These are phyloP conservation scores for Oreochromis niloticus DNA, from an alignment of 2,113 vertebrate species.

Conservation along the genomic window DNA sequence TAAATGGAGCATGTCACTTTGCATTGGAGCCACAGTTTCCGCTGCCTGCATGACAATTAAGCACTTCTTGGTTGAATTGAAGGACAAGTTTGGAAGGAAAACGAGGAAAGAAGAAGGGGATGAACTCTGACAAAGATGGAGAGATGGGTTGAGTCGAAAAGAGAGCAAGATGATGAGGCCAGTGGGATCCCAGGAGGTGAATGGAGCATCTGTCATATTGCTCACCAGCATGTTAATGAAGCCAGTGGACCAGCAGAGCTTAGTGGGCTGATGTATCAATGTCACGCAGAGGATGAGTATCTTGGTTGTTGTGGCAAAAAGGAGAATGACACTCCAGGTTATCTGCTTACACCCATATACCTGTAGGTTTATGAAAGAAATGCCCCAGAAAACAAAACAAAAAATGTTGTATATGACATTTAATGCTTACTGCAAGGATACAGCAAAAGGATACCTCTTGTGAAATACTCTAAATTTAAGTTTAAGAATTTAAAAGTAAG, in stretches of 20 bases:
- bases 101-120: background rate
- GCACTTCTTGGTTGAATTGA: background rate
- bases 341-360: accelerated
- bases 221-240: slow-evolving; percentile 40
- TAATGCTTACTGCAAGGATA: background rate
- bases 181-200: slow-evolving; percentile 8
- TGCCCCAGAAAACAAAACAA: background rate
- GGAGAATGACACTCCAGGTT: background rate
- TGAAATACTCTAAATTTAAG: background rate
- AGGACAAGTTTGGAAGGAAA: slow-evolving; percentile 5
- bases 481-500: accelerated
- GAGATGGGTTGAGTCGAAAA: background rate
- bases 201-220: background rate
- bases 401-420: accelerated
- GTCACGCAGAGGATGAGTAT: background rate
- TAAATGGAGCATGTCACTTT: background rate
- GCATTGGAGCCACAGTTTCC: background rate
- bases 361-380: background rate
- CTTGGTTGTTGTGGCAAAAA: background rate
- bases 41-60: slow-evolving; percentile 17
- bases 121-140: background rate
- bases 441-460: background rate
- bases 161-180: slow-evolving; percentile 9
- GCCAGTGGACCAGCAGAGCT: background rate
- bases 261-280: background rate